Evolutionary conservation across 2,797 vertebrate genomes (phyloP).

Genomic region (Esox masquinongy): DNA sequence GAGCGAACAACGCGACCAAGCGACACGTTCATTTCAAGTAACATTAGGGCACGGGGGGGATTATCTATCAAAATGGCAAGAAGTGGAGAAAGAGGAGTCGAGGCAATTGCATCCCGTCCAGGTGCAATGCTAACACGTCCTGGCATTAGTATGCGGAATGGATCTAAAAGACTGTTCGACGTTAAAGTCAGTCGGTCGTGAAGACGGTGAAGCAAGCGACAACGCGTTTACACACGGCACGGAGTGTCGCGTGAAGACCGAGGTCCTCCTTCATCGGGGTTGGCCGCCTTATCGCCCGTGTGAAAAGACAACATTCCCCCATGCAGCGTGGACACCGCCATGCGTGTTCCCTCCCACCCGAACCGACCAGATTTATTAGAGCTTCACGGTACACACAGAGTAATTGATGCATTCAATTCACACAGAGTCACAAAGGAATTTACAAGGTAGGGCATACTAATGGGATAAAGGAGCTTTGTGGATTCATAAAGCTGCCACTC

Average conservation of each 20-base stretch:
- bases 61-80: conserved; percentile 41
- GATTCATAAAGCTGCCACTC: conserved; percentile 66
- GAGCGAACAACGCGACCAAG: conserved; percentile 40
- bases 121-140: conserved; percentile 29
- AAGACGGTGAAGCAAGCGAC: conserved; percentile 41
- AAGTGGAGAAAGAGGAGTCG: conserved; percentile 19
- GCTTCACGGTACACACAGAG: conserved; percentile 37
- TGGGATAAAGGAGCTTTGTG: conserved; percentile 57
- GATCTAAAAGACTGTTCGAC: conserved; percentile 30
- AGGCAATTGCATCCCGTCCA: conserved; percentile 36
- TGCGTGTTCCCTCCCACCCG: conserved; percentile 11
- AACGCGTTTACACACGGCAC: conserved; percentile 43
- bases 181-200: conserved; percentile 59
- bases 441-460: conserved; percentile 63
- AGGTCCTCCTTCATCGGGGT: conserved; percentile 41
- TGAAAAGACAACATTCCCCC: conserved; percentile 36
- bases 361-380: conserved; percentile 56
- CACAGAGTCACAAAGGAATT: conserved; percentile 71
- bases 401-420: conserved; percentile 73
- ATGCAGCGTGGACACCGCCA: conserved; percentile 20
- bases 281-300: conserved; percentile 24
- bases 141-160: conserved; percentile 45
- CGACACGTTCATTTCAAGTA: conserved; percentile 57
- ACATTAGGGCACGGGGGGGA: conserved; percentile 43
- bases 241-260: conserved; percentile 20